A percentile compares a stretch with the other conserved stretches of the same genome.
Evolutionary conservation across 2,113 vertebrate species (phyloP).

Genomic region (Microtus oregoni): DNA sequence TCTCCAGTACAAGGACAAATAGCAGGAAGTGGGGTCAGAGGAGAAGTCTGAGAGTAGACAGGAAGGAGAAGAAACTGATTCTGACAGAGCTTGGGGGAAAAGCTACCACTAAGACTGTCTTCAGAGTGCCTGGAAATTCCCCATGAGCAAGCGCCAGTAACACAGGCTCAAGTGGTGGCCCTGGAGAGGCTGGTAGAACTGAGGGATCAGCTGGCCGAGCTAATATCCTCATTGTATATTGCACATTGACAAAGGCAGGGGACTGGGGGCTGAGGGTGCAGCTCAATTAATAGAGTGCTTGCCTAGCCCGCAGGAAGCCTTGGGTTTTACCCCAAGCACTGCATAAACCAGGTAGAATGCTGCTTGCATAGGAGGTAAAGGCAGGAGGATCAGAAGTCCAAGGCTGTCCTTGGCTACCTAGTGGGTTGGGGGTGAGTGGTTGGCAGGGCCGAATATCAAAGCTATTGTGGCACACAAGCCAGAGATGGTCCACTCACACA

Average conservation of each 20-base stretch:
- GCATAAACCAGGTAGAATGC: neutral
- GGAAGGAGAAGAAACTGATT: no score
- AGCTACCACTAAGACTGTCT: neutral
- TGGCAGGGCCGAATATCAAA: neutral
- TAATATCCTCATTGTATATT: neutral
- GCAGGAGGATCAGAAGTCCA: neutral
- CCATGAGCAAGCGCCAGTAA: neutral
- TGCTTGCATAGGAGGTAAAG: neutral
- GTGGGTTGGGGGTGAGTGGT: neutral
- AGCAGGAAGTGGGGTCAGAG: fast-evolving
- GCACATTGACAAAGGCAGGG: fast-evolving
- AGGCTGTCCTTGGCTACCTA: neutral
- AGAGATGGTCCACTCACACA: neutral
- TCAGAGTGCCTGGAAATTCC: neutral
- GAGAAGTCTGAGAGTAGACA: fast-evolving
- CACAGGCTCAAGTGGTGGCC: neutral
- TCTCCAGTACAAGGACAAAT: fast-evolving
- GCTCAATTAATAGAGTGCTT: neutral
- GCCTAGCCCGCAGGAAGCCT: neutral
- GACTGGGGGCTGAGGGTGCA: neutral
- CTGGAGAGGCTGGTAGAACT: no score
- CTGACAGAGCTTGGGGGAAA: fast-evolving
- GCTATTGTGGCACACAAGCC: neutral
- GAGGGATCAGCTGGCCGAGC: fast-evolving
- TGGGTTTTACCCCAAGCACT: neutral